phyloP scores from a whole-genome alignment of 92 coral and sea anemone genomes.

The Micromussa lordhowensis region DNA sequence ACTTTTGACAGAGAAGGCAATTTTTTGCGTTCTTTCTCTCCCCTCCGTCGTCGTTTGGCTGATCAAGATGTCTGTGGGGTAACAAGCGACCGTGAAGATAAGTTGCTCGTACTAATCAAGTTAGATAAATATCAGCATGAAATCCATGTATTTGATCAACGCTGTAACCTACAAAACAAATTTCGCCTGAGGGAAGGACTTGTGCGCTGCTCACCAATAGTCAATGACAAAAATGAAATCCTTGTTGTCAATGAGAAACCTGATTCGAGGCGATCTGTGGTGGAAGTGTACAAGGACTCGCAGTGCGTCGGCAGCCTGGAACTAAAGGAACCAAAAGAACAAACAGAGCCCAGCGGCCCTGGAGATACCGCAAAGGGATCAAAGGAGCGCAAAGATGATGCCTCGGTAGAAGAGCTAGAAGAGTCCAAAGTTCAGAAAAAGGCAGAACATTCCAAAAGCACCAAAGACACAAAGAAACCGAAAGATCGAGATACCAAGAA shows the following conservation, averaged over 20 bases:
- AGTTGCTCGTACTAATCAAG: constrained; percentile 1
- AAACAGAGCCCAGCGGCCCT: background rate
- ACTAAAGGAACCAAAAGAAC: background rate
- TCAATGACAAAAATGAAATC: constrained; percentile 8
- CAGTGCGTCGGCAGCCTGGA: background rate
- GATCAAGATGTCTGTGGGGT: constrained; percentile 3
- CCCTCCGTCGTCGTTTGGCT: background rate
- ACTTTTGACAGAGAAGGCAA: background rate
- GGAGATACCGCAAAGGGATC: background rate
- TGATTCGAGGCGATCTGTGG: no score
- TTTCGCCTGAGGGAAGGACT: constrained; percentile 11
- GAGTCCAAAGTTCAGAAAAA: background rate
- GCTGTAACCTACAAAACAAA: background rate
- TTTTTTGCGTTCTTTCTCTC: background rate
- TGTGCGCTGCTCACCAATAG: background rate
- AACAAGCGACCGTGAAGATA: constrained; percentile 1
- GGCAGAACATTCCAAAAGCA: background rate
- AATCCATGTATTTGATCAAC: background rate
- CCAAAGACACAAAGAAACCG: background rate
- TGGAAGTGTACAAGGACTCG: background rate
- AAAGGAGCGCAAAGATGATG: background rate
- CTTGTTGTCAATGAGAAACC: background rate
- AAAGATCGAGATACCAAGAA: background rate
- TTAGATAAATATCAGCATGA: constrained; percentile 6
- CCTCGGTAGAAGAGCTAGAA: background rate